Conservation (phyloP, 2,113 vertebrate genomes). For the Tenebrosternarchus preto region DNA sequence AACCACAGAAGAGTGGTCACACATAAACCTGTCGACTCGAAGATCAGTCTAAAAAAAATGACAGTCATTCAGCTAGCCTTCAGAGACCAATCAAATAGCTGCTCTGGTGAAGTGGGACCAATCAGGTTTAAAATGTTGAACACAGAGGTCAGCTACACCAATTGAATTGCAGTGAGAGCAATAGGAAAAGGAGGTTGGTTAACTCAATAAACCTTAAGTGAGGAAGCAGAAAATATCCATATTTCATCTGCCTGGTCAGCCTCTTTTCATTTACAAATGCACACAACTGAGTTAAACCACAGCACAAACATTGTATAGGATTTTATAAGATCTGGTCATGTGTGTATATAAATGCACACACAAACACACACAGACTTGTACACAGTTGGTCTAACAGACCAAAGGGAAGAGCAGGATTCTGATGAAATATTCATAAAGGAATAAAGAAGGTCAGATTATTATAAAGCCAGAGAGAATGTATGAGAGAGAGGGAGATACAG, state of each 20-base stretch:
- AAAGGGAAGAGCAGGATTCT: slow-evolving; percentile 4
- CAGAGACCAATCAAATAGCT: slow-evolving; percentile 45
- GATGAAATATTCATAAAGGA: slow-evolving; percentile 44
- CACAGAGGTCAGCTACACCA: slow-evolving; percentile 41
- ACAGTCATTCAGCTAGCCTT: slow-evolving; percentile 27
- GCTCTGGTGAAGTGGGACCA: slow-evolving; percentile 15
- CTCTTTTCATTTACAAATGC: background rate
- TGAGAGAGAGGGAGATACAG: too few relatives aligned
- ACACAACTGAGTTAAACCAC: background rate
- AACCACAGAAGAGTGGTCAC: slow-evolving; percentile 20
- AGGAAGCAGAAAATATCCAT: slow-evolving; percentile 5
- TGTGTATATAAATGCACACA: background rate
- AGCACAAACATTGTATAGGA: background rate
- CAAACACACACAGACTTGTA: background rate
- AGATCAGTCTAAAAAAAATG: slow-evolving; percentile 27
- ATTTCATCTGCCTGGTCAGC: background rate
- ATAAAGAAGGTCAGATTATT: background rate
- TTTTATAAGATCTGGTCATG: background rate
- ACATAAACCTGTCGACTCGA: slow-evolving; percentile 28
- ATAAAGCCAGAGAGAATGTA: background rate
- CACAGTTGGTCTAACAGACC: background rate
- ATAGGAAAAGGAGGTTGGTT: background rate
- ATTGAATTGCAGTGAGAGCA: slow-evolving; percentile 11
- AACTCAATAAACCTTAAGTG: slow-evolving; percentile 23
- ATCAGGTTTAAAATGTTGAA: slow-evolving; percentile 29